Base-by-base conservation (phyloP, 2,797 vertebrate species). In the Gadopsis marmoratus region DNA sequence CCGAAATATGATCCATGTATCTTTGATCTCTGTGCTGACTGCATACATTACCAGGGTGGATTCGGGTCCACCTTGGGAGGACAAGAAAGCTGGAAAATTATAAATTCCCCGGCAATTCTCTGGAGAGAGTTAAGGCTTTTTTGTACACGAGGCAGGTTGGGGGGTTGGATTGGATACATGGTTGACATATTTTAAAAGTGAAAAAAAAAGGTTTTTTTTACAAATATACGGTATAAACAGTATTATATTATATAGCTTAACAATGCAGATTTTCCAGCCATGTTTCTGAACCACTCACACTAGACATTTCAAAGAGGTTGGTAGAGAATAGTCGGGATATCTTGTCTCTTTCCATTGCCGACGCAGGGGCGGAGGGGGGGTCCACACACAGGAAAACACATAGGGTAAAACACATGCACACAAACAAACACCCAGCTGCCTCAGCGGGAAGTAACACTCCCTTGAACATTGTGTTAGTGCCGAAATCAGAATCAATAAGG, bases 11-110 rank as follows among this genome's bases (percentile, higher is more conserved):
- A 88, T 80, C 53, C 47, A 35, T 80, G 76, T 43, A 88, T 90
- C 87, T 91, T 92, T 94, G 90, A 94, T 93, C 84, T 89, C 39
- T 3, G 45, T 4, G 58, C 81, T 37, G 61, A 77, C 80, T 92
- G 91, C 81, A 92, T 90, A 84, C 62, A 89, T 93, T 85, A 93
- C 58, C 33, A 1, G 26, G 48, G 59, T 61, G 51, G 67, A 72
- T 71, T 78, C 35, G 71, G 51, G 68, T 74, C 59, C 88, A 88
- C 85, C 85, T 93, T 81, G 69, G 69, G 72, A 87, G 84, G 71
- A 73, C 68, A 77, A 81, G 65, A 88, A 71, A 82, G 39, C 31
- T 82, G 81, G 79, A 66, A 91, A 83, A 90, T 91, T 62, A 89
- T 69, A 41, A 90, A 92, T 92, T 93, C 88, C 76, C 29, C 4